A percentile compares a stretch with the other conserved stretches of the same genome.
These are phyloP conservation scores for Helicolenus hilgendorfi DNA, from an alignment of 2,797 vertebrate species.

Conservation along the genomic window DNA sequence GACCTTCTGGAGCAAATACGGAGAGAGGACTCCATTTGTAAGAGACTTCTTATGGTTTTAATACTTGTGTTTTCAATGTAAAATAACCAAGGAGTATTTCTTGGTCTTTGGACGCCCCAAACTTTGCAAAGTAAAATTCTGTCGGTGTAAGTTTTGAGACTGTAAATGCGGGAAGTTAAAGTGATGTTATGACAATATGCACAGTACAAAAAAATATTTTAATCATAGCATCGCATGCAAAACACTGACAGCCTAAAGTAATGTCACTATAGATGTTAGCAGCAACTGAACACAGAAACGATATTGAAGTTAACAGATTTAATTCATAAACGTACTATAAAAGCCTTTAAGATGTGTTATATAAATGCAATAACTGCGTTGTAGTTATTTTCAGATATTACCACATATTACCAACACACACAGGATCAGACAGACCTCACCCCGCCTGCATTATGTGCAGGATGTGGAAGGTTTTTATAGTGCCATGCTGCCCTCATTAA, in stretches of 20 bases:
- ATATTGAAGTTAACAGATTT: background rate
- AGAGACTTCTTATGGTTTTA: slow-evolving; percentile 69
- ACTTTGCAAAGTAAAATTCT: background rate
- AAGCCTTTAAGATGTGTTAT: background rate
- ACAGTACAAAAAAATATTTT: background rate
- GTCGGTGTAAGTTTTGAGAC: background rate
- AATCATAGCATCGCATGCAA: background rate
- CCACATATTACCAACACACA: background rate
- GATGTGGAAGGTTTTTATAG: slow-evolving; percentile 52
- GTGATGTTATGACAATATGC: background rate
- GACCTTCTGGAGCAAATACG: slow-evolving; percentile 97
- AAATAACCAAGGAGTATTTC: background rate
- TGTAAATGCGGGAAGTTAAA: background rate
- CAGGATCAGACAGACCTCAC: background rate
- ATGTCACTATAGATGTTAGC: background rate
- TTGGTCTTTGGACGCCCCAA: background rate
- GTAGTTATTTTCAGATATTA: background rate
- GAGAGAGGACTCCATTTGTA: slow-evolving; percentile 93
- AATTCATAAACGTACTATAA: background rate
- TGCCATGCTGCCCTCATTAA: slow-evolving; percentile 31
- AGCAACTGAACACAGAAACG: background rate
- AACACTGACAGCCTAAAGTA: background rate
- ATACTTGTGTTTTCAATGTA: background rate
- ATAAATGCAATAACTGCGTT: background rate
- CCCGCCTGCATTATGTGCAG: background rate